These are phyloP conservation scores for Pseudorhombus dupliciocellatus DNA, from an alignment of 2,113 vertebrate species.

Conservation along the genomic window DNA sequence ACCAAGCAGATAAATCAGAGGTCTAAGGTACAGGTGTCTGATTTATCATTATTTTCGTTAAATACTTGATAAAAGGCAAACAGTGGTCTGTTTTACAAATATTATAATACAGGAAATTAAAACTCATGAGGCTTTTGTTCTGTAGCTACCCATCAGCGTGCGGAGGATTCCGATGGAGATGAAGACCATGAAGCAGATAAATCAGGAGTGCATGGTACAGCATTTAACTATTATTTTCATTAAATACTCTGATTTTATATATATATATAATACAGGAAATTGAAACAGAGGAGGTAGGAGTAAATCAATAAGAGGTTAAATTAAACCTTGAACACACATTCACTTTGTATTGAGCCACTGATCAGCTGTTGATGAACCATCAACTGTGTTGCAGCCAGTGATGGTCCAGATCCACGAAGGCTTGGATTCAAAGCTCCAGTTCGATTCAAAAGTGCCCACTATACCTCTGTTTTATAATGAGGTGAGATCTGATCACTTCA, in stretches of 20 bases:
- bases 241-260: no score
- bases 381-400: slow-evolving; percentile 61
- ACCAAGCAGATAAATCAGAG: slow-evolving; percentile 77
- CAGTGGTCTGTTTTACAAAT: no score
- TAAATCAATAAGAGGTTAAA: slow-evolving; percentile 48
- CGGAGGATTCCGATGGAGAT: no score
- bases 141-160: no score
- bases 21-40: slow-evolving; percentile 82
- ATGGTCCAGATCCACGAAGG: slow-evolving; percentile 74
- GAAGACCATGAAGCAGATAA: slow-evolving; percentile 83
- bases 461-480: slow-evolving; percentile 58
- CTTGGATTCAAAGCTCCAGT: slow-evolving; percentile 73
- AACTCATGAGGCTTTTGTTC: no score
- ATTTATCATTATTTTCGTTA: no score
- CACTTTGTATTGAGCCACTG: no score
- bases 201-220: slow-evolving; percentile 84
- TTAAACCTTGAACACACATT: background rate
- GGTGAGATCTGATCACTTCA: slow-evolving; percentile 39
- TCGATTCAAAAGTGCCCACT: slow-evolving; percentile 57
- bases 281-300: slow-evolving; percentile 47
- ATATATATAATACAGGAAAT: no score
- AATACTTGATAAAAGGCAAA: no score
- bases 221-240: background rate
- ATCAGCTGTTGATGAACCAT: background rate
- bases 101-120: no score